phyloP scores from a whole-genome alignment of 2,797 vertebrate species.

The Spheniscus humboldti region DNA sequence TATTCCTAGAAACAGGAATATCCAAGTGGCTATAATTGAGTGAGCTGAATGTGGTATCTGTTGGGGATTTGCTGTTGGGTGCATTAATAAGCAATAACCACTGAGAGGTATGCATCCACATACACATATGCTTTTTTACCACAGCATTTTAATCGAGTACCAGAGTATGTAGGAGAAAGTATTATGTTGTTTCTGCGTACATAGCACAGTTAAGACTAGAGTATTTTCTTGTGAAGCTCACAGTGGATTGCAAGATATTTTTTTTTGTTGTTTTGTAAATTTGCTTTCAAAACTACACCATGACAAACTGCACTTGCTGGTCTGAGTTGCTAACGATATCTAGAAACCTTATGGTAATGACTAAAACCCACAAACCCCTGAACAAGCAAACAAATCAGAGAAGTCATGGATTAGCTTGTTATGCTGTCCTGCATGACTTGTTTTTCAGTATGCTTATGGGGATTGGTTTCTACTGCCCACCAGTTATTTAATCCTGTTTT shows the following conservation, averaged over 20 bases:
- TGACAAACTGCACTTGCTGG: neutral
- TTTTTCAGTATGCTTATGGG: constrained; percentile 35
- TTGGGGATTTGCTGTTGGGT: neutral
- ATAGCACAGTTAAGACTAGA: neutral
- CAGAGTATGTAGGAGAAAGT: neutral
- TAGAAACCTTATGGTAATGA: constrained; percentile 5
- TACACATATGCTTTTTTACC: neutral
- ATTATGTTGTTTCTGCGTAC: neutral
- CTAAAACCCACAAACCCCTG: constrained; percentile 9
- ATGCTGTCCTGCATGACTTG: constrained; percentile 53
- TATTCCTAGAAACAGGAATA: neutral
- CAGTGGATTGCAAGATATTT: neutral
- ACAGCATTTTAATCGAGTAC: neutral
- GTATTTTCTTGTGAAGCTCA: neutral
- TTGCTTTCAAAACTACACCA: neutral
- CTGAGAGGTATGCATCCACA: neutral
- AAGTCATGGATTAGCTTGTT: constrained; percentile 47
- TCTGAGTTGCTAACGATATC: neutral
- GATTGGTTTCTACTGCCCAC: constrained; percentile 49
- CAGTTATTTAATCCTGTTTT: constrained; percentile 51
- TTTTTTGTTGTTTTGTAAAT: neutral
- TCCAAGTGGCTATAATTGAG: neutral
- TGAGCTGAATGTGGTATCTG: neutral
- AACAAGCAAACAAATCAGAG: constrained; percentile 37
- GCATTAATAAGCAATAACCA: neutral